Evolutionary conservation across 2,797 vertebrate species (phyloP).

Genomic region (Scarus forsteni): DNA sequence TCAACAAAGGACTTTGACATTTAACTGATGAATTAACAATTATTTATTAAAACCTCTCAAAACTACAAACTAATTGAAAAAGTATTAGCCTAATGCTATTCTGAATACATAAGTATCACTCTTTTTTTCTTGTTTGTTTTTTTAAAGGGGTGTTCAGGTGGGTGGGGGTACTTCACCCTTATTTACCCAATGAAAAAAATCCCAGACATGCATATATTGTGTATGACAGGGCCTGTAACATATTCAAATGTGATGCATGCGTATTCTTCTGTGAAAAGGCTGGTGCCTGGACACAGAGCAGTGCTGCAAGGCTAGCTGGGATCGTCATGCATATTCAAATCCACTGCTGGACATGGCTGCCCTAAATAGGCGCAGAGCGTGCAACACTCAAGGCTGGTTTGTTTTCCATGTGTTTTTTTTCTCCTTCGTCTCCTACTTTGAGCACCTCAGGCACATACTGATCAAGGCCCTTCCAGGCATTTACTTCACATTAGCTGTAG

Average conservation of each 20-base stretch:
- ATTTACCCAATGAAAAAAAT: slow-evolving; percentile 60
- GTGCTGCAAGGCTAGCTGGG: slow-evolving; percentile 81
- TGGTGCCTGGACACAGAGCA: slow-evolving; percentile 64
- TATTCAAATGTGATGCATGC: slow-evolving; percentile 85
- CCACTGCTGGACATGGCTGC: slow-evolving; percentile 86
- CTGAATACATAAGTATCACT: no score
- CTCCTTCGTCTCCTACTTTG: slow-evolving; percentile 47
- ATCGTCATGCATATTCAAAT: slow-evolving; percentile 89
- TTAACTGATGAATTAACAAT: no score
- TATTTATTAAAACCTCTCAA: no score
- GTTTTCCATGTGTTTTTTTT: slow-evolving; percentile 69
- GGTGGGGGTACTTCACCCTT: slow-evolving; percentile 37
- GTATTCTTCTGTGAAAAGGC: slow-evolving; percentile 67
- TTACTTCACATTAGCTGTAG: slow-evolving; percentile 70
- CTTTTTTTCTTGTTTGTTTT: no score
- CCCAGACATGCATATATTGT: slow-evolving; percentile 74
- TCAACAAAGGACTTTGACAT: no score
- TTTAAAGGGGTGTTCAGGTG: no score
- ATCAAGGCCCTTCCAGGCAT: slow-evolving; percentile 74
- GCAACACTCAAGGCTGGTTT: slow-evolving; percentile 80
- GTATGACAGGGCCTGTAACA: slow-evolving; percentile 78
- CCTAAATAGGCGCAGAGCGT: slow-evolving; percentile 85
- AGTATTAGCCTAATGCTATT: no score
- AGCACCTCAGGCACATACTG: slow-evolving; percentile 71
- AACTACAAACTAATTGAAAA: no score